Conservation (phyloP, 2,888 invertebrate species). For the Cephalotes varians region DNA sequence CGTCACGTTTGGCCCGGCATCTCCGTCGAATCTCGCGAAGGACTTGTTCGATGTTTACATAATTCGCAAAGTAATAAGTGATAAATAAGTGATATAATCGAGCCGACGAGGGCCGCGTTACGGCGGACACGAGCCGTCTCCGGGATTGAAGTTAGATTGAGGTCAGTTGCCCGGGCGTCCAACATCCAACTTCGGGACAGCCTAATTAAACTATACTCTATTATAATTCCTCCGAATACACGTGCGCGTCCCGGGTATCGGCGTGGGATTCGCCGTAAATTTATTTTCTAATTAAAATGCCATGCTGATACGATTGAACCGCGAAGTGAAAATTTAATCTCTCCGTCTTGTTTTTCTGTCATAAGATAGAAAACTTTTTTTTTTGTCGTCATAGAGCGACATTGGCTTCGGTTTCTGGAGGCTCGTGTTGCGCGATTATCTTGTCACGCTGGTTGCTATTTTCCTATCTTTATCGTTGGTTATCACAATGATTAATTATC, state of each 20-base stretch:
- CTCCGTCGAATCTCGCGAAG: neutral
- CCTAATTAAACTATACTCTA: constrained; percentile 67
- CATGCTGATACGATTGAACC: neutral
- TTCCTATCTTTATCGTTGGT: constrained; percentile 10
- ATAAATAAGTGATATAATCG: constrained; percentile 66
- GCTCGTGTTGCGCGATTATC: neutral
- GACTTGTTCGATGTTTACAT: constrained; percentile 16
- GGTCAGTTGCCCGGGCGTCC: constrained; percentile 65
- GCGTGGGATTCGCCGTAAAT: constrained; percentile 5
- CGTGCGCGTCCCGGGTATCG: neutral
- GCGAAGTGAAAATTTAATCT: neutral
- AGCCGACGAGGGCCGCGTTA: constrained; percentile 28
- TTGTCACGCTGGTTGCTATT: neutral
- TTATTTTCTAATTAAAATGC: constrained; percentile 26
- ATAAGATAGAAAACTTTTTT: constrained; percentile 10
- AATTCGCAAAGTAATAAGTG: constrained; percentile 29
- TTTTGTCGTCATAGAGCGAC: neutral
- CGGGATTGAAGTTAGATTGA: constrained; percentile 68
- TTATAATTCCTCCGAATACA: constrained; percentile 47
- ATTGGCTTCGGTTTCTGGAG: neutral
- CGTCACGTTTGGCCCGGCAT: neutral
- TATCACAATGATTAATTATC: constrained; percentile 1
- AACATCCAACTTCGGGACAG: constrained; percentile 65
- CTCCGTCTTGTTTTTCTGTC: neutral
- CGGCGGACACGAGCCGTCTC: constrained; percentile 66